Conservation (phyloP, 2,113 vertebrate genomes). For the Hyaena hyaena region DNA sequence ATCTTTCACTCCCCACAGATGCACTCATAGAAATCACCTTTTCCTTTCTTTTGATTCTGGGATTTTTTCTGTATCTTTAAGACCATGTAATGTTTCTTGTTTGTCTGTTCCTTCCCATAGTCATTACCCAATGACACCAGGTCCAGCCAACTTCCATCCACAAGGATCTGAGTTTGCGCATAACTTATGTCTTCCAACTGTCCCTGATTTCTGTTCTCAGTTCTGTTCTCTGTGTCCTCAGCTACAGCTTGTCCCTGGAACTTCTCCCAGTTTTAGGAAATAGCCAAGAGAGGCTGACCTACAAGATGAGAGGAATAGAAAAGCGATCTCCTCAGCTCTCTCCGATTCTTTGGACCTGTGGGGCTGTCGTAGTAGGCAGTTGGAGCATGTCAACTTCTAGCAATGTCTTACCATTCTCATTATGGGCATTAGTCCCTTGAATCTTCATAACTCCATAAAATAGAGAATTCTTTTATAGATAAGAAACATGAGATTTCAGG, state of each 20-base stretch:
- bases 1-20: background rate
- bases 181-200: conserved; percentile 69
- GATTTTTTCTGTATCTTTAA: conserved; percentile 65
- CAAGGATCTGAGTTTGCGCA: conserved; percentile 73
- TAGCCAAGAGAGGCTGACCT: conserved; percentile 60
- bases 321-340: background rate
- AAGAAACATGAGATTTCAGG: background rate
- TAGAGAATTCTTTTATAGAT: background rate
- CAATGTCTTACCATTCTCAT: background rate
- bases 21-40: background rate
- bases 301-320: background rate
- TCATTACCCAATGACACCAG: conserved; percentile 72
- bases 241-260: conserved; percentile 77
- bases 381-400: background rate
- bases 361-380: background rate
- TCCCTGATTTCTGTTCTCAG: conserved; percentile 69
- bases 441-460: background rate
- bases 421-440: background rate
- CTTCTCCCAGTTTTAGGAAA: conserved; percentile 62
- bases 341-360: background rate
- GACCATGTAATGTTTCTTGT: conserved; percentile 29
- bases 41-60: background rate
- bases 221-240: conserved; percentile 74
- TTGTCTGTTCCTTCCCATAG: conserved; percentile 65
- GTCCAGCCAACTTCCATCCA: conserved; percentile 70